Evolutionary conservation across 2,888 invertebrate genomes (phyloP).

Genomic region (Epinotia nisella): DNA sequence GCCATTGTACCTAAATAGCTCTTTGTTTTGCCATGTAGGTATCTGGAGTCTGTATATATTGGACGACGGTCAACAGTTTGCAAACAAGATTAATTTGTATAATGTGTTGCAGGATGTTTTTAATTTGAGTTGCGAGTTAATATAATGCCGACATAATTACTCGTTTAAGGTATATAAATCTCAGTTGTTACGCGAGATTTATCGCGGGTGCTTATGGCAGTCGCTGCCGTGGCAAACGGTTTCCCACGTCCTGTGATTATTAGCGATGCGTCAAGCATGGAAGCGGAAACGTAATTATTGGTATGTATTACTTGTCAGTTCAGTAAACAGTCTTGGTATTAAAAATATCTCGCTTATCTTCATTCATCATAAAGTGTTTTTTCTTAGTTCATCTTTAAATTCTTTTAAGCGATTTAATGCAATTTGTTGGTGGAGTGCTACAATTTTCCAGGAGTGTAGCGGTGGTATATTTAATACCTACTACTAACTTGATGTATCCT

Average conservation of each 20-base stretch:
- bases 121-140: constrained; percentile 6
- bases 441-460: too few relatives aligned
- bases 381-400: too few relatives aligned
- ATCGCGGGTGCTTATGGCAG: constrained; percentile 63
- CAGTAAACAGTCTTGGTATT: neutral
- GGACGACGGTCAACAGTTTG: neutral
- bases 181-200: constrained; percentile 70
- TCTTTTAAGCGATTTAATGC: too few relatives aligned
- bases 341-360: too few relatives aligned
- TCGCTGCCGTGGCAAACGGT: constrained; percentile 64
- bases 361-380: too few relatives aligned
- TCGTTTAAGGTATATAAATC: constrained; percentile 70
- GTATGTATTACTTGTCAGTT: neutral
- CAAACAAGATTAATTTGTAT: constrained; percentile 6
- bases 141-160: constrained; percentile 64
- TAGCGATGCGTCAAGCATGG: constrained; percentile 12
- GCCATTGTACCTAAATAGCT: too few relatives aligned
- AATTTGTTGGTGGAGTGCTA: too few relatives aligned
- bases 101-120: neutral
- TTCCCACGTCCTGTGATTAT: constrained; percentile 57
- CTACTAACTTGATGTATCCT: too few relatives aligned
- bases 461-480: too few relatives aligned
- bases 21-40: too few relatives aligned
- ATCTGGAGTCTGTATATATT: too few relatives aligned
- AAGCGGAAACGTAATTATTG: constrained; percentile 6